A percentile compares a stretch with the other conserved stretches of the same genome.
These are phyloP conservation scores for Morelia viridis DNA, from an alignment of 2,797 vertebrate species.

Conservation along the genomic window DNA sequence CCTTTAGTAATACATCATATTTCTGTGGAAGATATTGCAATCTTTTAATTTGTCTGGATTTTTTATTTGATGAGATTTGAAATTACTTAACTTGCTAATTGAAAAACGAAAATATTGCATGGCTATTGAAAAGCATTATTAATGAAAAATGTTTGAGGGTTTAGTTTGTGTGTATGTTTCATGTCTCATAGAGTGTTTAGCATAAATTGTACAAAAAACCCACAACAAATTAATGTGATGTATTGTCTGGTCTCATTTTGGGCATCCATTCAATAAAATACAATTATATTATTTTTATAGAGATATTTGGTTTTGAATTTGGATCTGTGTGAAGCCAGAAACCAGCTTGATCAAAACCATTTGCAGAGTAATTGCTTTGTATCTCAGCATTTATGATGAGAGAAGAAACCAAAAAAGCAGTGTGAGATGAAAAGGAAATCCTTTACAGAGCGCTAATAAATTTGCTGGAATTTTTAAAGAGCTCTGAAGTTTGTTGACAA, in stretches of 20 bases:
- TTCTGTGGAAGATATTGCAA: not conserved
- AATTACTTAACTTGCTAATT: constrained; percentile 13
- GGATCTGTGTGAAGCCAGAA: not conserved
- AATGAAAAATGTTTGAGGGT: not conserved
- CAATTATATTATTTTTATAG: not conserved
- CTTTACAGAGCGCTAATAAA: no score
- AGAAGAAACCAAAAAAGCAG: no score
- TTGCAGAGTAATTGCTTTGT: not conserved
- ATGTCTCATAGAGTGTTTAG: constrained; percentile 4
- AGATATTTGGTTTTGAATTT: not conserved
- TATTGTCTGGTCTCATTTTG: not conserved
- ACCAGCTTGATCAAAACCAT: not conserved
- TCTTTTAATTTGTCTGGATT: constrained; percentile 1
- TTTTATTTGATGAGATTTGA: not conserved
- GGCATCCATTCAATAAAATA: constrained; percentile 1
- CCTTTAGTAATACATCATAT: not conserved
- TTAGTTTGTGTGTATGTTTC: not conserved
- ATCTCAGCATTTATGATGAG: not conserved
- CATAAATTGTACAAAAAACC: constrained; percentile 7
- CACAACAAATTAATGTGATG: not conserved
- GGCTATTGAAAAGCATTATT: constrained; percentile 9
- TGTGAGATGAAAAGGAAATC: no score
- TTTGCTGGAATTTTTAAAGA: no score
- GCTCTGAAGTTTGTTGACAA: no score
- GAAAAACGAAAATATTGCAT: constrained; percentile 17